A percentile compares a stretch with the other conserved stretches of the same genome.
These are phyloP conservation scores for Ceuthmochares aereus DNA, from an alignment of 2,113 vertebrate genomes.

Conservation along the genomic window DNA sequence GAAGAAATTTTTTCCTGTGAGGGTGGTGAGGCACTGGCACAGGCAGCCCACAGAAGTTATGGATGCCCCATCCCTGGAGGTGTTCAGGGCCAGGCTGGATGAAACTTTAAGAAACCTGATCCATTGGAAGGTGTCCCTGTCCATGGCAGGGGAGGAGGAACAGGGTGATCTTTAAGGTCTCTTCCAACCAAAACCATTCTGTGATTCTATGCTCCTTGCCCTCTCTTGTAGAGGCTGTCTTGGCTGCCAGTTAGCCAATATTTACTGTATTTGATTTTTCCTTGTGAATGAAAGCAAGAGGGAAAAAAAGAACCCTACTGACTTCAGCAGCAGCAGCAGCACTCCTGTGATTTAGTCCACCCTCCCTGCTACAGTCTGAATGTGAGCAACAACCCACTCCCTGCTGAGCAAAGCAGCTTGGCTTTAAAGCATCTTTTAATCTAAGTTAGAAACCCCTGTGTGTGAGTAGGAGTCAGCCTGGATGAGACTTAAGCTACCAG, in stretches of 20 bases:
- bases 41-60: too few relatives aligned
- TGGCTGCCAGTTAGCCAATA: not conserved
- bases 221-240: not conserved
- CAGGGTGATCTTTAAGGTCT: too few relatives aligned
- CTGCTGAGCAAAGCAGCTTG: not conserved
- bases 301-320: not conserved
- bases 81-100: too few relatives aligned
- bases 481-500: not conserved
- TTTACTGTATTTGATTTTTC: not conserved
- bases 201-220: not conserved
- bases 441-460: not conserved
- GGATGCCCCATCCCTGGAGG: too few relatives aligned
- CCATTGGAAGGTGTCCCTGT: too few relatives aligned
- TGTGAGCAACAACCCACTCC: not conserved
- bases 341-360: not conserved
- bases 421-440: not conserved
- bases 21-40: too few relatives aligned
- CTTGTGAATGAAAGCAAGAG: not conserved
- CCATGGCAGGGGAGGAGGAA: too few relatives aligned
- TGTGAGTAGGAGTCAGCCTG: not conserved
- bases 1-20: too few relatives aligned
- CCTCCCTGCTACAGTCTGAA: not conserved
- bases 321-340: not conserved
- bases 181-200: too few relatives aligned
- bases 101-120: too few relatives aligned